Evolutionary conservation across 1,140 invertebrate genomes (phyloP).

Genomic region (Dendroctonus valens): DNA sequence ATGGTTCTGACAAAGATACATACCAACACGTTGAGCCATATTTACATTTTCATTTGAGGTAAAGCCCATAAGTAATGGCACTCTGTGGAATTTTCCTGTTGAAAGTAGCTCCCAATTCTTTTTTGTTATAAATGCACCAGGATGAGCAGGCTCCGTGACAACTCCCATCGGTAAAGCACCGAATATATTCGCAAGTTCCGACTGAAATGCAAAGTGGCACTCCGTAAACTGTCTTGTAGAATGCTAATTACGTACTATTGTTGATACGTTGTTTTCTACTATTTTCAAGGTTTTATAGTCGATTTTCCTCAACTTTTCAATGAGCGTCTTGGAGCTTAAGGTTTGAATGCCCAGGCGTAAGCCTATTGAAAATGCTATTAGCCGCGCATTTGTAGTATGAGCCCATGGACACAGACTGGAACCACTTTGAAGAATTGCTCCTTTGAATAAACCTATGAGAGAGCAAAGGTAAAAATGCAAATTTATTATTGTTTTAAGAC

Average conservation of each 20-base stretch:
- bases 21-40: no score
- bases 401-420: slow-evolving; percentile 15
- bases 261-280: slow-evolving; percentile 21
- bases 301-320: slow-evolving; percentile 1
- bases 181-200: background rate
- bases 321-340: slow-evolving; percentile 7
- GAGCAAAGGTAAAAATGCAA: no score
- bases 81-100: slow-evolving; percentile 38
- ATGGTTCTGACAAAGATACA: no score
- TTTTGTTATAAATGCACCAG: slow-evolving; percentile 37
- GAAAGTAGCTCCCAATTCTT: slow-evolving; percentile 37
- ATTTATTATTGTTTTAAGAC: no score
- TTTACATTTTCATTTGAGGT: slow-evolving; percentile 39
- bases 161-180: slow-evolving; percentile 39
- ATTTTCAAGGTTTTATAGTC: slow-evolving; percentile 17
- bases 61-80: slow-evolving; percentile 42
- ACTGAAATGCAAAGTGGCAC: background rate
- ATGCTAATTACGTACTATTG: background rate
- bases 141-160: slow-evolving; percentile 39
- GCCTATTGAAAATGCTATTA: slow-evolving; percentile 17
- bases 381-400: background rate
- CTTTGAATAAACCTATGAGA: slow-evolving; percentile 10
- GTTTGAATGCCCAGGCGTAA: slow-evolving; percentile 9
- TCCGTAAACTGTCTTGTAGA: no score
- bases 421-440: slow-evolving; percentile 23